Evolutionary conservation across 2,888 invertebrate species (phyloP), one percentile per base, ranked within the genome.

Genomic region (Sinelater perroti): DNA sequence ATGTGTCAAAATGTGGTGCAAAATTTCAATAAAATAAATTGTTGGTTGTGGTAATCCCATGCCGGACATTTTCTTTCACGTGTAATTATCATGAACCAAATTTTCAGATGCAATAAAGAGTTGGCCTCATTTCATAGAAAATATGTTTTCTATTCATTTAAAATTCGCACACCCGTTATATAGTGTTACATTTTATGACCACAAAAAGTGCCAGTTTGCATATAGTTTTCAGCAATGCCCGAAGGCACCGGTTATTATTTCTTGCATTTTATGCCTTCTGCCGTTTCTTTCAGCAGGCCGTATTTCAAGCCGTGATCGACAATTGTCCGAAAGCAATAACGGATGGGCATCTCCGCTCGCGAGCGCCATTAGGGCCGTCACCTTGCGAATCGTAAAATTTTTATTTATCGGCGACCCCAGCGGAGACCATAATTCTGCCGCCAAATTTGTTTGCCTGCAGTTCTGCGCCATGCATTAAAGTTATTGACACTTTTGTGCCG

Each of bases 221-320:
- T 24, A 24, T 24, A 6, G 4, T 7, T 24, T 24, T 24, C 7
- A 24, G 24, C 24, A 6, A 24, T 24, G 7, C n/a, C n/a, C n/a
- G n/a, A n/a, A n/a, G n/a, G n/a, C n/a, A n/a, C n/a, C n/a, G n/a
- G n/a, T n/a, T n/a, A n/a, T n/a, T n/a, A n/a, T n/a, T n/a, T n/a
- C n/a, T n/a, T n/a, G n/a, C n/a, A n/a, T n/a, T n/a, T n/a, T n/a
- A 14, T 6, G 4, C 45, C 58, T 62, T 62, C 56, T n/a, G n/a
- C n/a, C 58, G 47, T 45, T 61, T 56, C 42, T 60, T 56, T 53
- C 61, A 46, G 56, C 54, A 54, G 60, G 63, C 56, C 56, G 49
- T 61, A 60, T 61, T 56, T 57, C 55, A 58, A 18, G 3, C 18
- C 20, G 54, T 38, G 61, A 63, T 63, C 56, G 58, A 59, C 61